Base-by-base conservation (phyloP, 2,888 invertebrate genomes). In the Agrypnus murinus region DNA sequence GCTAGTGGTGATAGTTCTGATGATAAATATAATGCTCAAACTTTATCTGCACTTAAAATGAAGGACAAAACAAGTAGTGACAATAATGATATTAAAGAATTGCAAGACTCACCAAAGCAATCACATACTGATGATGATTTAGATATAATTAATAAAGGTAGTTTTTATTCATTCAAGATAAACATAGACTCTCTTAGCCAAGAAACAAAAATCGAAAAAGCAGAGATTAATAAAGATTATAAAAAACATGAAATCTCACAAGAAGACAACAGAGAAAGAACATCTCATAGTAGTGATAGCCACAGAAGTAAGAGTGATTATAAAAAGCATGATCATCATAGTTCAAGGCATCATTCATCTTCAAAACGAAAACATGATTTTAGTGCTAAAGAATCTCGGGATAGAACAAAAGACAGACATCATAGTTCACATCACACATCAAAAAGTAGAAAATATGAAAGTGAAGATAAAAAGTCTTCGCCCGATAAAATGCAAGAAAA, bases 111-210 rank as follows among this genome's bases (percentile, higher is more conserved):
- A n/a, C n/a, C n/a, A n/a, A n/a, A n/a, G n/a, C n/a, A n/a, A 53
- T 8, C 15, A 10, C 15, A 36, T 4, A 10, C 32, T 10, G 9
- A n/a, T 6, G 17, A 50, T n/a, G 10, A 10, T 15, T 7, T 7
- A 50, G 17, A 32, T 8, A 53, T 34, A 15, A 5, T 17, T 34
- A 9, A 50, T 50, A 9, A 10, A 40, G 12, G 40, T 40, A 64
- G 36, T 19, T 65, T 60, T 32, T 38, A 15, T n/a, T 34, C 67
- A 0, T 68, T 63, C 19, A 62, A 68, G 46, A 36, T 68, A 6
- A 68, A 55, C 15, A 48, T 48, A 6, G 40, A 64, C 12, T 34
- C 62, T 15, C 4, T 17, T 10, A 50, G 10, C 12, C 58, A 55
- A 14, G 46, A 55, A 58, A 32, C 43, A 8, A 45, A 15, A 4